Evolutionary conservation across 2,113 vertebrate genomes (phyloP).

Genomic region (Hippoglossus stenolepis): DNA sequence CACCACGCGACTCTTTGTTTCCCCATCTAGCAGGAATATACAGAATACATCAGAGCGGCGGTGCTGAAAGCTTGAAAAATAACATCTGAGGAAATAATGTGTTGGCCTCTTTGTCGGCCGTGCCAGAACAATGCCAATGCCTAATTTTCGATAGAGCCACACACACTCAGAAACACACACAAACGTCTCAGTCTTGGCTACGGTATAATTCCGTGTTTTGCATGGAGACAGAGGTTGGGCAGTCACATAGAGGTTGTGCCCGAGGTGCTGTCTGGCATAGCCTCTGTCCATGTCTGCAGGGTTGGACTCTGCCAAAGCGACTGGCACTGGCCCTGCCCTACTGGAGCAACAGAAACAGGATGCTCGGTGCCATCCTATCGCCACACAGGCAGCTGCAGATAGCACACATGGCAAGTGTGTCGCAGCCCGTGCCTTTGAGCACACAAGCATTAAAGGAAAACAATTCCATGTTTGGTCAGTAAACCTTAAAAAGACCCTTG

Average conservation of each 20-base stretch:
- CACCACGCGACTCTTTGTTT: conserved; percentile 59
- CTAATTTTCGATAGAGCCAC: conserved; percentile 38
- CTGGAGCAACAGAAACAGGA: conserved; percentile 55
- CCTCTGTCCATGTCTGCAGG: conserved; percentile 53
- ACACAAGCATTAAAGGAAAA: conserved; percentile 29
- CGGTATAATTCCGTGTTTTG: conserved; percentile 46
- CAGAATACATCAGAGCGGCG: conserved; percentile 36
- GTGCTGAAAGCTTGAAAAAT: conserved; percentile 62
- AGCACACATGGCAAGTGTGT: conserved; percentile 63
- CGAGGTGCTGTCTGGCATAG: conserved; percentile 65
- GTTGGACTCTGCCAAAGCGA: conserved; percentile 58
- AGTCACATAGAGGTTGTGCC: conserved; percentile 61
- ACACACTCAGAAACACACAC: conserved; percentile 29
- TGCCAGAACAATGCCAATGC: conserved; percentile 66
- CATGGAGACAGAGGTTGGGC: conserved; percentile 60
- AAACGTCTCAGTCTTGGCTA: conserved; percentile 34
- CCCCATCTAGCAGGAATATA: conserved; percentile 37
- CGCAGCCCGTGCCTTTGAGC: conserved; percentile 66
- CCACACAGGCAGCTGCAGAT: conserved; percentile 77
- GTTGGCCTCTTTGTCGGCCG: conserved; percentile 39
- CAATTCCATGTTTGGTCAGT: conserved; percentile 39
- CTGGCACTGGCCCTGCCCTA: conserved; percentile 57
- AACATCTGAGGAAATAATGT: conserved; percentile 61
- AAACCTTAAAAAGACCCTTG: conserved; percentile 35
- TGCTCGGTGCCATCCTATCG: conserved; percentile 72